These are phyloP conservation scores for Neodiprion virginianus DNA, from an alignment of 1,140 invertebrate genomes.

Conservation along the genomic window DNA sequence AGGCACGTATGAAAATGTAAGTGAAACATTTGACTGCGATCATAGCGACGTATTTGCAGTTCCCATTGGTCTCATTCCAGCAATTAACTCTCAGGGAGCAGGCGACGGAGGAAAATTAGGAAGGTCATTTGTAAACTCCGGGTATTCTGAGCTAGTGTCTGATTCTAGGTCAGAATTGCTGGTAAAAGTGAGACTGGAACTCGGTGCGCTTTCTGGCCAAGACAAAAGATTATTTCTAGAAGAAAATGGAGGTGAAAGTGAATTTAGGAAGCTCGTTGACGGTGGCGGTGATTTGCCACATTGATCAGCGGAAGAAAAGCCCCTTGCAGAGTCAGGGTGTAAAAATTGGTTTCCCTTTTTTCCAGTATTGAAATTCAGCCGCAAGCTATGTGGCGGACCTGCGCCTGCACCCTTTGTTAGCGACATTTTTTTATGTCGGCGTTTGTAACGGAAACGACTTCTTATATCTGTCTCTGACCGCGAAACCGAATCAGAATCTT, in stretches of 20 bases:
- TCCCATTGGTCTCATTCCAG: background rate
- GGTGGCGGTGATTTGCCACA: conserved; percentile 57
- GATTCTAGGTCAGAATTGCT: conserved; percentile 58
- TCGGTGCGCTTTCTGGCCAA: conserved; percentile 58
- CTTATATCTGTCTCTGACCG: conserved; percentile 58
- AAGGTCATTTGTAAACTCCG: conserved; percentile 57
- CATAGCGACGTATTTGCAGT: background rate
- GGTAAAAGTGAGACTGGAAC: conserved; percentile 58
- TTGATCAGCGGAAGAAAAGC: conserved; percentile 45
- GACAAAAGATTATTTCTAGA: conserved; percentile 53
- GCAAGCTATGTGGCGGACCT: conserved; percentile 39
- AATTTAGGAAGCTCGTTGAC: conserved; percentile 58
- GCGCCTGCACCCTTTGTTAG: background rate
- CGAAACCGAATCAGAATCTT: conserved; percentile 58
- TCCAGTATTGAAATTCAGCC: conserved; percentile 48
- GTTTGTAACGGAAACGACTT: conserved; percentile 46
- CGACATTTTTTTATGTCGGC: conserved; percentile 45
- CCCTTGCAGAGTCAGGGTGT: conserved; percentile 46
- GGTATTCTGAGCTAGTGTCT: conserved; percentile 58
- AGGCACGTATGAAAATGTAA: no score
- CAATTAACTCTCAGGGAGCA: conserved; percentile 44
- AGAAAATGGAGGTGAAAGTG: conserved; percentile 55
- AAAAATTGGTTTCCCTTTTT: conserved; percentile 41
- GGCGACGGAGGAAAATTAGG: conserved; percentile 56
- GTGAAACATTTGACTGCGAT: background rate